Evolutionary conservation across 2,113 vertebrate genomes (phyloP), one percentile per base, ranked within the genome.

Genomic region (Suncus etruscus): DNA sequence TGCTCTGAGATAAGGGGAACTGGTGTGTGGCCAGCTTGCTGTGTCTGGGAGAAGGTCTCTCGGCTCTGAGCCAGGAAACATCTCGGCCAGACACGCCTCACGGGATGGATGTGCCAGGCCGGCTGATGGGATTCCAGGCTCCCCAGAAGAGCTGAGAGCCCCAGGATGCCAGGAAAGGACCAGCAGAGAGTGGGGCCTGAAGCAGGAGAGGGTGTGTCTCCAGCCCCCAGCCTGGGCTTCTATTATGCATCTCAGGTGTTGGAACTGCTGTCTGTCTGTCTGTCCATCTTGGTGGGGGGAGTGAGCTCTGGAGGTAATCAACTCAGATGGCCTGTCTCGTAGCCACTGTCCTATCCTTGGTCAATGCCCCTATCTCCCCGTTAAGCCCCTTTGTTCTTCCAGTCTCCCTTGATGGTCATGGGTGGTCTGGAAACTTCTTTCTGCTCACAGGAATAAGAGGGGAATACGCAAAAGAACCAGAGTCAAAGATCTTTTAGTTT

Each of bases 1-100:
- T 73, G n/a, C 48, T 0, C 48, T 4, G 91, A 87, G 96, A 95
- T 92, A 95, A 95, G 27, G 0, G 89, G 11, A 5, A 32, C 84
- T 32, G 84, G 12, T 3, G 69, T 20, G 86, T 4, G 77, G 4
- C 72, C 47, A 24, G 65, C 45, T 0, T 1, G 83, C 1, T 18
- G 84, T 81, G 18, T 90, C 89, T 82, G 22, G 65, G 81, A 66
- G 88, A 58, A 51, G 1, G 9, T 47, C 39, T 31, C 18, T 0
- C 4, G 0, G 31, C 6, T 1, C 0, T 1, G 47, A 16, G 7
- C 58, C 8, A 14, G 69, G 81, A 29, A 9, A 24, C 18, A 0
- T 15, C 0, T 0, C 24, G 18, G 16, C 75, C 3, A 45, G 89
- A 58, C 32, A 5, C n/a, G 27, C 68, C 4, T 29, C 27, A 25